A percentile compares a stretch with the other conserved stretches of the same genome.
Evolutionary conservation across 2,113 vertebrate species (phyloP).

Genomic region (Suricata suricatta): DNA sequence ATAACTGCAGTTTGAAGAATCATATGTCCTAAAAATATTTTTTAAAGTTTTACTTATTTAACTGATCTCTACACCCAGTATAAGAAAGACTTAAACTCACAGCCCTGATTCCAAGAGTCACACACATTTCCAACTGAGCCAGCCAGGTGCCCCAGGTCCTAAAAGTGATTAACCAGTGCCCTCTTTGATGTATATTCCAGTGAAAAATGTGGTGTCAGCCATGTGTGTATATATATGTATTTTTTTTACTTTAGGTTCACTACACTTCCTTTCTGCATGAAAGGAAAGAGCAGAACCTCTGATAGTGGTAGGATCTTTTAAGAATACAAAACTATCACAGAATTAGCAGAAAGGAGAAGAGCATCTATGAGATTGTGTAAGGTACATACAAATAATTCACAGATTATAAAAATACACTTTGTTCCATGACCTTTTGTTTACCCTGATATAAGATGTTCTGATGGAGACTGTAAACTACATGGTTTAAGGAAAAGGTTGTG

Average conservation of each 20-base stretch:
- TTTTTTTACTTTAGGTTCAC: not conserved
- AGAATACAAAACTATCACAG: not conserved
- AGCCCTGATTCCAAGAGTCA: not conserved
- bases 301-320: not conserved
- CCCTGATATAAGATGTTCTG: not conserved
- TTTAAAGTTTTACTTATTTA: not conserved
- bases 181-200: not conserved
- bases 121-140: not conserved
- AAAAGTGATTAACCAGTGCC: not conserved
- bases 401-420: not conserved
- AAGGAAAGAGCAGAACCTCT: not conserved
- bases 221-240: not conserved
- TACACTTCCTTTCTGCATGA: not conserved
- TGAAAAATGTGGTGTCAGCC: not conserved
- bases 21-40: not conserved
- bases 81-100: not conserved
- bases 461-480: not conserved
- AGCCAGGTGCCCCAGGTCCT: not conserved
- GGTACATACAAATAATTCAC: not conserved
- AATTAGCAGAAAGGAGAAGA: conserved; percentile 27
- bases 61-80: not conserved
- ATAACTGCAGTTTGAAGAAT: not conserved
- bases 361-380: not conserved
- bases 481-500: not conserved
- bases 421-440: not conserved